phyloP scores from a whole-genome alignment of 2,797 vertebrate genomes.

The Sebastes minor region DNA sequence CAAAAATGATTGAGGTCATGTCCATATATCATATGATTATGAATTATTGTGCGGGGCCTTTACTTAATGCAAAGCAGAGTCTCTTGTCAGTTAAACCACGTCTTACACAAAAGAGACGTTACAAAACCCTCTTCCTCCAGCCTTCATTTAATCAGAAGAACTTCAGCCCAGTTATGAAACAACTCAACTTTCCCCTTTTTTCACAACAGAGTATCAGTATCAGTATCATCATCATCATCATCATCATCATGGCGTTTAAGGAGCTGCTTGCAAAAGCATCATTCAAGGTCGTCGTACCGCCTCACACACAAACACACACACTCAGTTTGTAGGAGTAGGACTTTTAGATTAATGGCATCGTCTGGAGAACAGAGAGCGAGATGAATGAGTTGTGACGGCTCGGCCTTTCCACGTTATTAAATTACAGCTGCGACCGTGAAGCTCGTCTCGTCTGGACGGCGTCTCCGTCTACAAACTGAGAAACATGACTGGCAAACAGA shows the following conservation, averaged over 20 bases:
- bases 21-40: no score
- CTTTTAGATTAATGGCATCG: background rate
- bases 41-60: no score
- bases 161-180: slow-evolving; percentile 20
- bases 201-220: slow-evolving; percentile 15
- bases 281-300: background rate
- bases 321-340: background rate
- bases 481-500: background rate
- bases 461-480: background rate
- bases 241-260: background rate
- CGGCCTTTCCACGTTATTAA: slow-evolving; percentile 22
- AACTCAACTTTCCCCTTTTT: slow-evolving; percentile 28
- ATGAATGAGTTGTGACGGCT: slow-evolving; percentile 12
- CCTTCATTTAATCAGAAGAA: background rate
- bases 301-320: background rate
- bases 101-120: background rate
- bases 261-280: slow-evolving; percentile 35
- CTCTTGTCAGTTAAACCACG: background rate
- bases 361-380: background rate
- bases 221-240: no score
- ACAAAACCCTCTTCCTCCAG: background rate
- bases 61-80: no score
- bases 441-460: background rate
- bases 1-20: no score
- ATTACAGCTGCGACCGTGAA: background rate